Base-by-base conservation (phyloP, 1,140 invertebrate genomes). In the Diuraphis noxia region DNA sequence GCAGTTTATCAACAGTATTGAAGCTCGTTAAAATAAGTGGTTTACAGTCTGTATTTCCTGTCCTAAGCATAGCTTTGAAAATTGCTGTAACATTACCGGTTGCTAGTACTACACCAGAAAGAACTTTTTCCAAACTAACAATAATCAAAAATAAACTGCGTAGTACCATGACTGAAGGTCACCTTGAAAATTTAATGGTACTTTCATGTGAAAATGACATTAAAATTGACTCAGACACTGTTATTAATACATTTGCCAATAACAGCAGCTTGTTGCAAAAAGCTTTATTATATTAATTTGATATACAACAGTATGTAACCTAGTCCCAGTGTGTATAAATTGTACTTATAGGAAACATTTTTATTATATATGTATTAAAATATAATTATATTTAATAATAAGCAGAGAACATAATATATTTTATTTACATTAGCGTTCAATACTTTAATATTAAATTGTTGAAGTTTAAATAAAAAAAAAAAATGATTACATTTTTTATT, bases 51-150 rank as follows among this genome's bases (percentile, higher is more conserved):
- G 40, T 84, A 41, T 84, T 43, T 41, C 82, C 82, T 30, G 30
- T 30, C n/a, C n/a, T 84, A 84, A 10, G 41, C 30, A 41, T 41
- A 41, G 41, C 40, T 30, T 41, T 84, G n/a, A 41, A 84, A 84
- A 84, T 84, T n/a, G 82, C 82, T 84, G 38, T 40, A 41, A 84
- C 40, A 84, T 84, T 84, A 43, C 40, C 82, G 17, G 82, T 84
- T 41, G 38, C 82, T 41, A 40, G 82, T 84, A 84, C 81, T 41
- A 84, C 82, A 43, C 82, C 82, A 25, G 82, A 84, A 84, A 84
- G 82, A 84, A 43, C 82, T 21, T 84, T 84, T 84, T 84, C 82
- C 23, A 41, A 41, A 30, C 10, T 84, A 25, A 41, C 38, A 23
- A 41, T 84, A n/a, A 40, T 84, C 21, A 84, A 84, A 30, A 84